These are phyloP conservation scores for Noctua pronuba DNA, from an alignment of 2,888 invertebrate species.

Conservation along the genomic window DNA sequence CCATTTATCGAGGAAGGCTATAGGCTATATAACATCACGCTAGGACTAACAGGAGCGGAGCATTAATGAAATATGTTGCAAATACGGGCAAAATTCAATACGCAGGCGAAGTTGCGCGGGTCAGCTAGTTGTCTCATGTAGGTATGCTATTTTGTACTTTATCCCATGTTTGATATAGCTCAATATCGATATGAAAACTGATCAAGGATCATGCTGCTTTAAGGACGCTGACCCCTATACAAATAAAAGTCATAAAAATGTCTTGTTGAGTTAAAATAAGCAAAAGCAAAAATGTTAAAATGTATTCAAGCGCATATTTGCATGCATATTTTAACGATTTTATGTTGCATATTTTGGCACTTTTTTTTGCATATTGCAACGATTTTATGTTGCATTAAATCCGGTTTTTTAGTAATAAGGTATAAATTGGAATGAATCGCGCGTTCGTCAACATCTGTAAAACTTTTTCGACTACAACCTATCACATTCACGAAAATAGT, in stretches of 20 bases:
- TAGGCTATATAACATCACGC: no score
- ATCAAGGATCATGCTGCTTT: background rate
- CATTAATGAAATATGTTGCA: no score
- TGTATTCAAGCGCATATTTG: background rate
- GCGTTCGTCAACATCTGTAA: background rate
- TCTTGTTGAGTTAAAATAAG: slow-evolving; percentile 16
- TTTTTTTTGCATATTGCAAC: background rate
- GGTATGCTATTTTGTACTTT: slow-evolving; percentile 15
- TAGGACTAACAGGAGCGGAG: no score
- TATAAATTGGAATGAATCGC: slow-evolving; percentile 2
- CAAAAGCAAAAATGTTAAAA: slow-evolving; percentile 8
- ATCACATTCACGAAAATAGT: background rate
- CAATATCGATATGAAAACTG: slow-evolving; percentile 15
- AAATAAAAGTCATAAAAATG: slow-evolving; percentile 4
- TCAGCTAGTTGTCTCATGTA: background rate
- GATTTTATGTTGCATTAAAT: background rate
- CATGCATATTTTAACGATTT: background rate
- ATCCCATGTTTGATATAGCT: background rate
- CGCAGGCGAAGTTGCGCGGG: no score
- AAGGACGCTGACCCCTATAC: background rate
- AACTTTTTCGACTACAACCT: background rate
- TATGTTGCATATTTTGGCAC: background rate
- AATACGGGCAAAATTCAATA: no score
- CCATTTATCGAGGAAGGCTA: no score
- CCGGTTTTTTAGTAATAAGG: background rate